These are phyloP conservation scores for Saxicola maurus DNA, from an alignment of 2,797 vertebrate species.

Conservation along the genomic window DNA sequence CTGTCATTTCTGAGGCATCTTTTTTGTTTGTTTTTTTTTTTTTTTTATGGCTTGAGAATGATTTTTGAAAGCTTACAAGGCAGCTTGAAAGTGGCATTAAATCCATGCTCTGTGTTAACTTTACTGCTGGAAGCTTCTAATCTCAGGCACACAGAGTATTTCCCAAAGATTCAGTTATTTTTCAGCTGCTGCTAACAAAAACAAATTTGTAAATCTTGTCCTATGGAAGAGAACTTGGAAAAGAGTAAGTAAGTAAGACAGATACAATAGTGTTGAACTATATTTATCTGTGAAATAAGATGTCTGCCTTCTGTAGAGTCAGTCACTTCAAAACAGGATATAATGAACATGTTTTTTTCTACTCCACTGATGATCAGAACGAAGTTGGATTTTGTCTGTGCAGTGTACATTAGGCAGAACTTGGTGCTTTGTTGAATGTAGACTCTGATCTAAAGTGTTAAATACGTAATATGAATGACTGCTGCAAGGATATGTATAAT, in stretches of 20 bases:
- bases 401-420: neutral
- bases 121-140: neutral
- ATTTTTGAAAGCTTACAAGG: neutral
- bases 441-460: neutral
- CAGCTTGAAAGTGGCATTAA: slow-evolving; percentile 17
- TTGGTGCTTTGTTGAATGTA: neutral
- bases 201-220: slow-evolving; percentile 46
- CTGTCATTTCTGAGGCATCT: neutral
- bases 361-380: neutral
- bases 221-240: slow-evolving; percentile 51
- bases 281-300: neutral
- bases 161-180: slow-evolving; percentile 46
- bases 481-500: fast-evolving
- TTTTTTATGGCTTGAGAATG: fast-evolving
- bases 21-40: neutral
- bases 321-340: neutral
- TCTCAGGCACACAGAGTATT: slow-evolving; percentile 42
- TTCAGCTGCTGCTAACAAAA: slow-evolving; percentile 54
- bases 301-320: neutral
- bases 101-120: neutral
- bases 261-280: neutral
- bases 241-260: slow-evolving; percentile 40
- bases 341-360: neutral
- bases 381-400: neutral
- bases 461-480: neutral